Percentiles rank a stretch among this genome's conserved stretches.
phyloP scores from a whole-genome alignment of 2,797 vertebrate genomes.

The Danio aesculapii region DNA sequence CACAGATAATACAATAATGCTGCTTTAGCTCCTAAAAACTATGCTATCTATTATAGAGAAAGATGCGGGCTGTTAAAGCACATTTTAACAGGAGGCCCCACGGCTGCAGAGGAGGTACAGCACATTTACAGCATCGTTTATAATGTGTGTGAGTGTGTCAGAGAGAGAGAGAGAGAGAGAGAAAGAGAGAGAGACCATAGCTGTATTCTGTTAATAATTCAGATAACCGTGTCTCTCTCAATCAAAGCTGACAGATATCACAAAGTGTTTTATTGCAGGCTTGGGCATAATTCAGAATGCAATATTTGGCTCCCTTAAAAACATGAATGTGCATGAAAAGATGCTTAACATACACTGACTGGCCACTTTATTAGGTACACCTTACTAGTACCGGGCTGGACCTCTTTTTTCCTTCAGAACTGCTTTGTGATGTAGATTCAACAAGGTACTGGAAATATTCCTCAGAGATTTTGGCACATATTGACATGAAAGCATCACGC shows the following conservation, averaged over 20 bases:
- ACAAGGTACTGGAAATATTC: too few relatives aligned
- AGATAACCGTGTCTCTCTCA: constrained; percentile 17
- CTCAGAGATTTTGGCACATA: too few relatives aligned
- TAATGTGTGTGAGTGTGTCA: constrained; percentile 40
- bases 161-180: neutral
- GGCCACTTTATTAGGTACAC: too few relatives aligned
- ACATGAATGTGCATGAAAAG: neutral
- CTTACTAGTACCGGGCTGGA: too few relatives aligned
- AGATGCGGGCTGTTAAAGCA: constrained; percentile 30
- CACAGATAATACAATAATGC: constrained; percentile 48
- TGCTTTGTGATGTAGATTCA: too few relatives aligned
- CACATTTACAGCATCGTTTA: constrained; percentile 36
- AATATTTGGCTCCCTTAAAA: neutral
- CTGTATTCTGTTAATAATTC: constrained; percentile 42
- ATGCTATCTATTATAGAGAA: constrained; percentile 58
- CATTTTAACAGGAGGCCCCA: constrained; percentile 43
- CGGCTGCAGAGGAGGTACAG: constrained; percentile 38
- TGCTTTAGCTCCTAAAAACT: constrained; percentile 45
- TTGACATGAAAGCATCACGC: too few relatives aligned
- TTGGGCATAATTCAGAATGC: neutral
- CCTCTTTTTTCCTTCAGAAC: too few relatives aligned
- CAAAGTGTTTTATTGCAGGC: neutral
- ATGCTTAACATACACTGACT: neutral
- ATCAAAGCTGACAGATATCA: constrained; percentile 8
- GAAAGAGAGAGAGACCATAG: neutral